phyloP scores from a whole-genome alignment of 2,888 invertebrate species.

The Ichneumoninae sp. region DNA sequence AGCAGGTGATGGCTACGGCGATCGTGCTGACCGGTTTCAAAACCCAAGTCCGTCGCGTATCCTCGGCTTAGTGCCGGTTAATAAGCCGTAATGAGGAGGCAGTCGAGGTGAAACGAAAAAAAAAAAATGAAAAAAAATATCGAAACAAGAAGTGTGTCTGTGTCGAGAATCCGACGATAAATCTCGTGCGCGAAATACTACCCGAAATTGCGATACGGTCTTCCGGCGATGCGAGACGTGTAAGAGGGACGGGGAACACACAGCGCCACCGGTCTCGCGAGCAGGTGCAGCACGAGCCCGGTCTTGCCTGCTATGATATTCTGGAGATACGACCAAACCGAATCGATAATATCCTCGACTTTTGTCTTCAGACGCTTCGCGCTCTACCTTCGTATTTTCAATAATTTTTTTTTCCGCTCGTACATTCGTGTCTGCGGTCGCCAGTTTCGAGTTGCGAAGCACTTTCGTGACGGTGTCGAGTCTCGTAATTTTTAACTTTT shows the following conservation, averaged over 20 bases:
- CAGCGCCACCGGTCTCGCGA: constrained; percentile 54
- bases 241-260: constrained; percentile 26
- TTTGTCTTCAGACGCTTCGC: constrained; percentile 67
- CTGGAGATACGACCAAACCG: constrained; percentile 37
- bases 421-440: constrained; percentile 21
- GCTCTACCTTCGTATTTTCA: not conserved
- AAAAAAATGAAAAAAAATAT: constrained; percentile 22
- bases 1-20: constrained; percentile 77
- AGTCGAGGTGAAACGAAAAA: constrained; percentile 52
- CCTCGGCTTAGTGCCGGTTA: constrained; percentile 78
- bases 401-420: constrained; percentile 20
- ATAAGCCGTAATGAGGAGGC: constrained; percentile 79
- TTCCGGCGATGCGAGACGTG: constrained; percentile 46
- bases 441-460: constrained; percentile 5
- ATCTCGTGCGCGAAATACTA: constrained; percentile 69
- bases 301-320: constrained; percentile 46
- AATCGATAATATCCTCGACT: constrained; percentile 43
- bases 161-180: constrained; percentile 66
- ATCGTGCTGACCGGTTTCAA: constrained; percentile 77
- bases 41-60: constrained; percentile 65
- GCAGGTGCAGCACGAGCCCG: constrained; percentile 67
- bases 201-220: constrained; percentile 63
- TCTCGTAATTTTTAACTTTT: not conserved
- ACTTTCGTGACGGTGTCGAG: constrained; percentile 3
- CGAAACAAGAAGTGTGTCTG: constrained; percentile 23